Percentiles rank a stretch among this genome's conserved stretches.
These are phyloP conservation scores for Amphipyra berbera DNA, from an alignment of 2,888 invertebrate species.

Conservation along the genomic window DNA sequence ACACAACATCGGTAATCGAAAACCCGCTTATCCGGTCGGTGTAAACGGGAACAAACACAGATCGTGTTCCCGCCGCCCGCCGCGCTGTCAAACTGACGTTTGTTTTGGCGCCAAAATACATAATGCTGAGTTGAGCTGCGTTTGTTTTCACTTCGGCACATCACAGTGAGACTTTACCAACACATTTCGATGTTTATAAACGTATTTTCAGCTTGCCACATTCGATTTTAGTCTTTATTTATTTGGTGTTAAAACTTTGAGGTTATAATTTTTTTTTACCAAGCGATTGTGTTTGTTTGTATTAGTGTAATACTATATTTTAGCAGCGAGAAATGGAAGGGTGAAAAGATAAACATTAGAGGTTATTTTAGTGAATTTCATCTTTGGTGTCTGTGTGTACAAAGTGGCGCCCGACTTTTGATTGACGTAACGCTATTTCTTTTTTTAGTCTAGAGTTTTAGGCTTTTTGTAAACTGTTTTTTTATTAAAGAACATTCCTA, in stretches of 20 bases:
- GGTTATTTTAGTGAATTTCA: conserved; percentile 88
- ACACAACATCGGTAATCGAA: conserved; percentile 79
- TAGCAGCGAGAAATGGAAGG: conserved; percentile 86
- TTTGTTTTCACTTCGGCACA: conserved; percentile 89
- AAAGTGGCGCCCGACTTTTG: conserved; percentile 85
- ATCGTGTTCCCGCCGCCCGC: conserved; percentile 88
- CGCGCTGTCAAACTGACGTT: conserved; percentile 89
- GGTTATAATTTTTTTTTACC: conserved; percentile 39
- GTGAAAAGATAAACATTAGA: conserved; percentile 87
- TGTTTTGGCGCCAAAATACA: conserved; percentile 90
- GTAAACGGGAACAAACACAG: conserved; percentile 86
- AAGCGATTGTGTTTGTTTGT: conserved; percentile 66
- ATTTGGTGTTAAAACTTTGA: conserved; percentile 29
- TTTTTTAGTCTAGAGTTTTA: conserved; percentile 66
- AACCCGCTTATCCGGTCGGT: conserved; percentile 86
- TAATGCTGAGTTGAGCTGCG: conserved; percentile 86
- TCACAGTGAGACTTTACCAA: conserved; percentile 71
- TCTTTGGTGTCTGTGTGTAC: conserved; percentile 82
- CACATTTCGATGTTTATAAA: conserved; percentile 68
- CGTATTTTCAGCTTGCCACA: conserved; percentile 63
- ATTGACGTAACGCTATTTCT: conserved; percentile 83
- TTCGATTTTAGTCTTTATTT: conserved; percentile 68
- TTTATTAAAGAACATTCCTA: conserved; percentile 27
- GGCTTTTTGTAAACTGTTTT: conserved; percentile 51
- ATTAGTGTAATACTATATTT: conserved; percentile 88